A percentile compares a stretch with the other conserved stretches of the same genome.
Conservation (phyloP, 53 echinoderm and acorn worm species). For the Zoroaster sp. region DNA sequence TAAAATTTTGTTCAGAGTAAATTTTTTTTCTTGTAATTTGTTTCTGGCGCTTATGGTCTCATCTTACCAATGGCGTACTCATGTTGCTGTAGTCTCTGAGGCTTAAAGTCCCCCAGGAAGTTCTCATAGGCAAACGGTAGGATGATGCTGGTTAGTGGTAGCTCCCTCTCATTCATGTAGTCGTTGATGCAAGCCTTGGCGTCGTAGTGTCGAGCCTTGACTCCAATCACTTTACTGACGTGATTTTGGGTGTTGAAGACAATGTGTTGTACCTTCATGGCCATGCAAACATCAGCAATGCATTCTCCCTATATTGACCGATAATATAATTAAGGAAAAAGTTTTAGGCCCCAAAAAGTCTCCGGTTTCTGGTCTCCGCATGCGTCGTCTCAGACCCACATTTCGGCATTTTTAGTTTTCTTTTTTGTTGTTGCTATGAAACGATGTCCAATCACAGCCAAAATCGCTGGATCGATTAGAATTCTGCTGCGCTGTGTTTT, state of each 20-base stretch:
- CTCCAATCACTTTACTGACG: slow-evolving; percentile 77
- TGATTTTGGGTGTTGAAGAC: slow-evolving; percentile 74
- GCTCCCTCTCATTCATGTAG: slow-evolving; percentile 80
- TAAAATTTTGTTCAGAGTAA: too few species aligned
- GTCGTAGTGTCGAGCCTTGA: slow-evolving; percentile 75
- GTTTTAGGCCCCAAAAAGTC: too few species aligned
- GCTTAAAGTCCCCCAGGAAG: slow-evolving; percentile 52
- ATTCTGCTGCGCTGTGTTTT: too few species aligned
- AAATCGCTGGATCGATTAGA: too few species aligned
- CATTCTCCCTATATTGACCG: slow-evolving; percentile 73
- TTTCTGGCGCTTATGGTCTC: too few species aligned
- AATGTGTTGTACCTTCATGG: slow-evolving; percentile 73
- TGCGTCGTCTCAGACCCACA: too few species aligned
- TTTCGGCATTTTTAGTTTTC: too few species aligned
- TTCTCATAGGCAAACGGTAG: slow-evolving; percentile 84
- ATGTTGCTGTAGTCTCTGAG: slow-evolving; percentile 63
- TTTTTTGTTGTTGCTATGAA: too few species aligned
- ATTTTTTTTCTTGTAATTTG: too few species aligned
- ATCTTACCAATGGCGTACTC: slow-evolving; percentile 77
- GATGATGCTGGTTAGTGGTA: slow-evolving; percentile 82
- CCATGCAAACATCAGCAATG: slow-evolving; percentile 82
- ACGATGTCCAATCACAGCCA: too few species aligned
- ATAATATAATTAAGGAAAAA: too few species aligned
- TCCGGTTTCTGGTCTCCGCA: too few species aligned
- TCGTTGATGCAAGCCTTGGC: slow-evolving; percentile 83